These are phyloP conservation scores for Harpalus rufipes DNA, from an alignment of 2,888 invertebrate genomes.

Conservation along the genomic window DNA sequence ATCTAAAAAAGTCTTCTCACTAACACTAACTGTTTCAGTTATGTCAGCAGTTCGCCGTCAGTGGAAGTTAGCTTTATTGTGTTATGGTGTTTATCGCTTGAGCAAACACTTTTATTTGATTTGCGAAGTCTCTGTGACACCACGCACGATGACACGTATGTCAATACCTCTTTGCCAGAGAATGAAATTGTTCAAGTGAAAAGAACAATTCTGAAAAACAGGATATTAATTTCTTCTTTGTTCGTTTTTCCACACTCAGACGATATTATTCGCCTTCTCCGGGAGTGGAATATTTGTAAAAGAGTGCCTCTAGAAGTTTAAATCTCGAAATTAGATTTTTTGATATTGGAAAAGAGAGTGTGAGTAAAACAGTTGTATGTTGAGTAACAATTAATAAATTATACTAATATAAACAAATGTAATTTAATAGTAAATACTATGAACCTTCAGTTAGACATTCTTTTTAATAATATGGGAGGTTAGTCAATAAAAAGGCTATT, in stretches of 20 bases:
- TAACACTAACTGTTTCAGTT: not conserved
- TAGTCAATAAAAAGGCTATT: too few relatives aligned
- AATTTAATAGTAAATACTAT: not conserved
- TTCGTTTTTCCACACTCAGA: constrained; percentile 43
- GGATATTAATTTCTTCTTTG: constrained; percentile 62
- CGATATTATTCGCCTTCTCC: constrained; percentile 18
- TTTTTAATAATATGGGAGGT: not conserved
- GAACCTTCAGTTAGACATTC: not conserved
- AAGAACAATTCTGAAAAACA: constrained; percentile 53
- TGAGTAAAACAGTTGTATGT: not conserved
- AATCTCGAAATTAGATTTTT: not conserved
- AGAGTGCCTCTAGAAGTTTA: not conserved
- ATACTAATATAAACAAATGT: not conserved
- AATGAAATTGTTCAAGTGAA: constrained; percentile 49
- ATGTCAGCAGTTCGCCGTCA: not conserved
- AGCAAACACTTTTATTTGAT: not conserved
- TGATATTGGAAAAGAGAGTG: not conserved
- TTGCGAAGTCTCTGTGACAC: constrained; percentile 20
- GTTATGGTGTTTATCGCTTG: constrained; percentile 1
- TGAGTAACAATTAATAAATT: not conserved
- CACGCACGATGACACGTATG: constrained; percentile 37
- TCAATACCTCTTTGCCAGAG: constrained; percentile 41
- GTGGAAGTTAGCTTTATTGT: not conserved
- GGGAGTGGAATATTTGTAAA: constrained; percentile 25
- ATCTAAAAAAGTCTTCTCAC: not conserved